A percentile compares a stretch with the other conserved stretches of the same genome.
phyloP scores from a whole-genome alignment of 2,113 vertebrate species.

The Clarias gariepinus region DNA sequence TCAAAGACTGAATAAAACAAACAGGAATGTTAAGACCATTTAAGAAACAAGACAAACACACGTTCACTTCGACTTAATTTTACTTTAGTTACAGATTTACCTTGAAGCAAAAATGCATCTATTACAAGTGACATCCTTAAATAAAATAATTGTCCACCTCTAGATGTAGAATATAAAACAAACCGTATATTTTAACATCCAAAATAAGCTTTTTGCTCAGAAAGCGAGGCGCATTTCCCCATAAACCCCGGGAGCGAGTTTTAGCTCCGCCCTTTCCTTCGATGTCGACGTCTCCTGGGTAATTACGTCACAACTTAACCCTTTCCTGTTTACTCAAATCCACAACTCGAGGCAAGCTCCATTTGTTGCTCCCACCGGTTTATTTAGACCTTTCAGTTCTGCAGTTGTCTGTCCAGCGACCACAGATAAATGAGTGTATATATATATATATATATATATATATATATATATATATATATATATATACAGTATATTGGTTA shows the following conservation, averaged over 20 bases:
- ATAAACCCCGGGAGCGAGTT: constrained; percentile 58
- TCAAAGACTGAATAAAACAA: constrained; percentile 38
- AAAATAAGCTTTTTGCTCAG: constrained; percentile 56
- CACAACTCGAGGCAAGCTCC: neutral
- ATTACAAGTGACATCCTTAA: constrained; percentile 51
- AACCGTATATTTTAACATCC: constrained; percentile 46
- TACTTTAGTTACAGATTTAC: constrained; percentile 57
- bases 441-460: too few relatives aligned
- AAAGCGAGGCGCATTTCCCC: constrained; percentile 57
- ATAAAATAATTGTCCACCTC: constrained; percentile 36
- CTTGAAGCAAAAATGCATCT: constrained; percentile 43
- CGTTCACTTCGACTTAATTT: constrained; percentile 53
- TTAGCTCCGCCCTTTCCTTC: constrained; percentile 60
- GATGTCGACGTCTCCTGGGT: constrained; percentile 70
- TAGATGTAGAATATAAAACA: constrained; percentile 34
- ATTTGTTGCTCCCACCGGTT: too few relatives aligned
- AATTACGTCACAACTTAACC: constrained; percentile 75
- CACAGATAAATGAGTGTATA: neutral
- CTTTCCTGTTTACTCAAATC: constrained; percentile 56
- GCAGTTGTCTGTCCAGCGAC: neutral
- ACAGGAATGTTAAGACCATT: constrained; percentile 25
- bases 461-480: too few relatives aligned
- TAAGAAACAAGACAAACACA: constrained; percentile 53
- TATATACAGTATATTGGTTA: too few relatives aligned
- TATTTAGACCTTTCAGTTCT: neutral